Evolutionary conservation across 2,797 vertebrate species (phyloP).

Genomic region (Sylvilagus floridanus): DNA sequence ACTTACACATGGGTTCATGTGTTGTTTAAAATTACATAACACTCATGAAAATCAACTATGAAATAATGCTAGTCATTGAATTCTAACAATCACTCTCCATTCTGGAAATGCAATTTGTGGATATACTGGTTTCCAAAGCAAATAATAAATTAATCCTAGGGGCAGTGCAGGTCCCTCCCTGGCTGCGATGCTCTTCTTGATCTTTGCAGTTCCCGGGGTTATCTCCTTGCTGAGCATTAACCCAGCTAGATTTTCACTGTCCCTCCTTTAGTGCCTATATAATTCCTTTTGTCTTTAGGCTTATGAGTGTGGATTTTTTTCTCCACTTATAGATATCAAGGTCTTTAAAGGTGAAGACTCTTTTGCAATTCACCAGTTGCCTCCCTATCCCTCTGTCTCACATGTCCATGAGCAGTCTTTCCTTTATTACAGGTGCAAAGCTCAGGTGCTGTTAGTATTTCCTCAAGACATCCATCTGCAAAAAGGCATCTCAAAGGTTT

Average conservation of each 20-base stretch:
- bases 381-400: not conserved
- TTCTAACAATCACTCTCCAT: not conserved
- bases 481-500: not conserved
- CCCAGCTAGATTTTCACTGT: not conserved
- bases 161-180: not conserved
- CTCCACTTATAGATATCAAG: not conserved
- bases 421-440: not conserved
- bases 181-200: not conserved
- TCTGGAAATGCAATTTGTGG: not conserved
- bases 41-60: not conserved
- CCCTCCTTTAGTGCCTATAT: not conserved
- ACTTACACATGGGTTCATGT: not conserved
- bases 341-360: not conserved
- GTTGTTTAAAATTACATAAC: slow-evolving; percentile 37
- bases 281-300: not conserved
- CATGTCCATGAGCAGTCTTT: not conserved
- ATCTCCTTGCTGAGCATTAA: not conserved
- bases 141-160: not conserved
- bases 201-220: not conserved
- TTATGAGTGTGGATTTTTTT: not conserved
- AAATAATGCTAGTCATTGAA: slow-evolving; percentile 9
- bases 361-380: not conserved
- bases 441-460: not conserved
- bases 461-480: not conserved
- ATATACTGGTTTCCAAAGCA: not conserved